Evolutionary conservation across 2,797 vertebrate genomes (phyloP).

Genomic region (Rhinogobio ventralis): DNA sequence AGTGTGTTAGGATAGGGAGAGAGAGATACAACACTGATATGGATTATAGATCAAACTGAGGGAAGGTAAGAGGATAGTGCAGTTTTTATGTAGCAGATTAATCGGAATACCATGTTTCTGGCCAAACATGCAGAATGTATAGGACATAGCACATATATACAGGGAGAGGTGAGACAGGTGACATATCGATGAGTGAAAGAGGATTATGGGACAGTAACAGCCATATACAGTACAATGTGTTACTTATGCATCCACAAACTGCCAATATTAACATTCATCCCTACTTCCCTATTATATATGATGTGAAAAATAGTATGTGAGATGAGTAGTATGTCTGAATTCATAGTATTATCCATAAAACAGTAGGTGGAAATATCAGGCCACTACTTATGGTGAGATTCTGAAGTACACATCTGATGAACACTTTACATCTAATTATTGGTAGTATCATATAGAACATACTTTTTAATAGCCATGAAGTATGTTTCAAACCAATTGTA

Average conservation of each 20-base stretch:
- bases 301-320: neutral
- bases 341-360: neutral
- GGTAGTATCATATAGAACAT: neutral
- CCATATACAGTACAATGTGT: neutral
- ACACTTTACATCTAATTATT: neutral
- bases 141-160: neutral
- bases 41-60: constrained; percentile 36
- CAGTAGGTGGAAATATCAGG: neutral
- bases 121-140: constrained; percentile 9
- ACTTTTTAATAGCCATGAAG: neutral
- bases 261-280: neutral
- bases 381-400: neutral
- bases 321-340: neutral
- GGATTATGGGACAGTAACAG: constrained; percentile 25
- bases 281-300: neutral
- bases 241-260: neutral
- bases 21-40: constrained; percentile 20
- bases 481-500: neutral
- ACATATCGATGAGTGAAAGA: constrained; percentile 17
- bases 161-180: neutral
- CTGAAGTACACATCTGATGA: neutral
- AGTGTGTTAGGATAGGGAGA: constrained; percentile 39
- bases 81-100: constrained; percentile 9
- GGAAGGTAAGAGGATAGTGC: constrained; percentile 3
- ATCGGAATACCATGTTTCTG: neutral